phyloP scores from a whole-genome alignment of 2,797 vertebrate species.

The Threskiornis aethiopicus region DNA sequence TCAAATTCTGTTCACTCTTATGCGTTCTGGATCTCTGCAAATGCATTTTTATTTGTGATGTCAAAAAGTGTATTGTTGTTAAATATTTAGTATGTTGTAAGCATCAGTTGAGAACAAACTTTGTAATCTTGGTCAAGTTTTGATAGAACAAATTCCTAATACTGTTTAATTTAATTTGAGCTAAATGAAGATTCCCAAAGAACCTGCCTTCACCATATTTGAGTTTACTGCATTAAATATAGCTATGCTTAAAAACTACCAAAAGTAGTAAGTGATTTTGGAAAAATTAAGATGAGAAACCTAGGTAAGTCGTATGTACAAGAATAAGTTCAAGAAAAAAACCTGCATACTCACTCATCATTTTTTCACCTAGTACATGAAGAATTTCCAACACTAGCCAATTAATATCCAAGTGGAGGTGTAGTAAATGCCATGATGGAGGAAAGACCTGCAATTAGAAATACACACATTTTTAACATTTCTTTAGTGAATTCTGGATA shows the following conservation, averaged over 20 bases:
- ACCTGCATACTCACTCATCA: conserved; percentile 80
- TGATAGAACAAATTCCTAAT: neutral
- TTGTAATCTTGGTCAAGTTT: neutral
- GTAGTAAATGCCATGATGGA: conserved; percentile 94
- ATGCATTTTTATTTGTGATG: neutral
- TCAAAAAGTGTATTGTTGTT: neutral
- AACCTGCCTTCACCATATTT: neutral
- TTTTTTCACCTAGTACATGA: conserved; percentile 87
- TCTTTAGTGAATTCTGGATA: neutral
- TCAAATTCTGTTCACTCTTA: neutral
- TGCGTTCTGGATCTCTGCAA: neutral
- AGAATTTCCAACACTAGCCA: conserved; percentile 93
- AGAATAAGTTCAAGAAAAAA: neutral
- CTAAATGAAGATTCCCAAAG: neutral
- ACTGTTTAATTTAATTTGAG: neutral
- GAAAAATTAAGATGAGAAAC: neutral
- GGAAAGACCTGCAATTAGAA: conserved; percentile 83
- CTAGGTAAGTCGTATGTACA: neutral
- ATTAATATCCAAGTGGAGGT: conserved; percentile 92
- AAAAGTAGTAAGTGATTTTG: neutral
- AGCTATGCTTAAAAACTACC: neutral
- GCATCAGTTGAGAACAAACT: neutral
- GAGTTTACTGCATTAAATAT: neutral
- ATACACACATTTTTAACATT: neutral
- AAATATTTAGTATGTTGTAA: neutral